These are phyloP conservation scores for Dysidea cf. avara DNA, from an alignment of 37 sponge, comb jelly and placozoan genomes.

Conservation along the genomic window DNA sequence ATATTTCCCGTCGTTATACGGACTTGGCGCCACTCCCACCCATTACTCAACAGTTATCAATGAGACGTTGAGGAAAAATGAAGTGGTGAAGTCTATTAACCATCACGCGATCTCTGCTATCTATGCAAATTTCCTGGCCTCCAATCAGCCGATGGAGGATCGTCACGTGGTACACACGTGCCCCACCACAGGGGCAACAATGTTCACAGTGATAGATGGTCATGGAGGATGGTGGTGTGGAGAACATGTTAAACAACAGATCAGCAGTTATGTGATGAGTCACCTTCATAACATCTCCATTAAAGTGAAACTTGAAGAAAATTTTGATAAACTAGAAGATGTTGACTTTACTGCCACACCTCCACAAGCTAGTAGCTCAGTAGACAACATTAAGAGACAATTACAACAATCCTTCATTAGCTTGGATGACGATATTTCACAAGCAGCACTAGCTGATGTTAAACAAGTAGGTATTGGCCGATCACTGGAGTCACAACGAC, in stretches of 20 bases:
- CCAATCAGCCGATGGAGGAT: constrained; percentile 84
- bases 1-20: too few species aligned
- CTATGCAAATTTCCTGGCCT: constrained; percentile 65
- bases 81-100: constrained; percentile 20
- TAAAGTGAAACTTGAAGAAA: too few species aligned
- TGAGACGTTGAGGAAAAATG: constrained; percentile 35
- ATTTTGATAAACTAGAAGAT: too few species aligned
- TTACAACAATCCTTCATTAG: constrained; percentile 25
- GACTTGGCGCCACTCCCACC: too few species aligned
- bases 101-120: constrained; percentile 32
- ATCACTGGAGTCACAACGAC: constrained; percentile 31
- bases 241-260: constrained; percentile 53
- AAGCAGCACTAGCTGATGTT: constrained; percentile 41
- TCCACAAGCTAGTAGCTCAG: neutral
- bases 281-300: constrained; percentile 1
- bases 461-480: constrained; percentile 33
- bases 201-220: constrained; percentile 83
- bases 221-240: constrained; percentile 71
- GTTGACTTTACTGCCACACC: too few species aligned
- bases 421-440: constrained; percentile 52
- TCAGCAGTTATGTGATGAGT: constrained; percentile 29
- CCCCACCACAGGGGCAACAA: neutral
- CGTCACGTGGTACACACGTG: constrained; percentile 55
- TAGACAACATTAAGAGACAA: neutral
- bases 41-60: too few species aligned